Evolutionary conservation across 2,888 invertebrate genomes (phyloP).

Genomic region (Tenthredo notha): DNA sequence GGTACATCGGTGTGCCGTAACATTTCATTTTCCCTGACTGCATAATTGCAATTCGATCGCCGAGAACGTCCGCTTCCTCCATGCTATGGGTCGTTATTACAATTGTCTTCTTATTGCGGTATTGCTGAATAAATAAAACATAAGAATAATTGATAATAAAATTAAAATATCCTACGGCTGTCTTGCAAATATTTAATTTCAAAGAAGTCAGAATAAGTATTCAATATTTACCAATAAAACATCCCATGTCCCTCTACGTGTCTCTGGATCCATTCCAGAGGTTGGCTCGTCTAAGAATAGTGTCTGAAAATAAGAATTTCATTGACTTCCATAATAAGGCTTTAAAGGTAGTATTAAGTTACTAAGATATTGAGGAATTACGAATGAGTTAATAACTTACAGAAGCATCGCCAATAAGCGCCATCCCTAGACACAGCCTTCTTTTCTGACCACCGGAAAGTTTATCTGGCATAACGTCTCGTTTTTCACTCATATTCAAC

Average conservation of each 20-base stretch:
- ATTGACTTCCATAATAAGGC: background rate
- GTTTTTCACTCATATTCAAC: conserved; percentile 82
- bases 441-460: conserved; percentile 95
- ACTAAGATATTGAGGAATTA: conserved; percentile 53
- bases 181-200: conserved; percentile 66
- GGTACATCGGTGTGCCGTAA: conserved; percentile 88
- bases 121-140: conserved; percentile 67
- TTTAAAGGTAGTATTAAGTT: background rate
- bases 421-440: conserved; percentile 89
- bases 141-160: background rate
- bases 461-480: conserved; percentile 79
- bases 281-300: conserved; percentile 88
- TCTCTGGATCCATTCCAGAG: conserved; percentile 92
- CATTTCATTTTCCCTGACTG: conserved; percentile 85
- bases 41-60: conserved; percentile 92
- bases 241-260: conserved; percentile 91
- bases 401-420: conserved; percentile 87
- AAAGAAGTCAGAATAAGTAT: background rate
- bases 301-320: conserved; percentile 63
- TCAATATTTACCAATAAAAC: conserved; percentile 81
- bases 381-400: conserved; percentile 60
- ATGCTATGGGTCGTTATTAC: conserved; percentile 93
- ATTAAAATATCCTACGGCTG: conserved; percentile 27
- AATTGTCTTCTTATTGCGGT: conserved; percentile 85
- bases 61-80: conserved; percentile 94